Base-by-base conservation (phyloP, 2,797 vertebrate genomes). In the Simalia tracyae region DNA sequence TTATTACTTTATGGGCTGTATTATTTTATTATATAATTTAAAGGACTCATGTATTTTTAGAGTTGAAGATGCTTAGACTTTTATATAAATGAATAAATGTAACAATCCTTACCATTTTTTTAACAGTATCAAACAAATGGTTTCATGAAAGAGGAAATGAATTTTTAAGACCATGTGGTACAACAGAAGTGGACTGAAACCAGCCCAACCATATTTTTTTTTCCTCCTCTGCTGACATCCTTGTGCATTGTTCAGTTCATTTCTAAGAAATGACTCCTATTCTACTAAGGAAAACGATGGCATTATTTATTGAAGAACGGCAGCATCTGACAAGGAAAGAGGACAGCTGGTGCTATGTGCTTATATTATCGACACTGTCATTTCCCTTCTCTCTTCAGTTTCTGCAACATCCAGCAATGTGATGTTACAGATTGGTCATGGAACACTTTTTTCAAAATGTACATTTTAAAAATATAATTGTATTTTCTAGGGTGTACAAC, bases 91-190 rank as follows among this genome's bases (percentile, higher is more conserved):
- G 19, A 24, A 46, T 81, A 81, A 81, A 24, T 46, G 8, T 24
- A 81, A 0, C 61, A 28, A 2, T 84, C 1, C 84, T 93, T 89
- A 95, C 90, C 60, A 28, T 64, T 61, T 42, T 28, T 96, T 98
- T 94, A 64, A 90, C 97, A 99, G 99, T 99, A 95, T 99, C 99
- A 86, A 99, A 99, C 97, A 99, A 99, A 95, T 99, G 99, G 99
- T 98, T 99, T 96, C 99, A 99, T 0, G 99, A 99, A 97, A 97
- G 99, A 96, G 99, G 99, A 93, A 99, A 99, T n/a, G 99, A 99
- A 95, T 99, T 99, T 97, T 97, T 98, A 96, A 98, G 99, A 96
- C 99, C 98, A 1, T 99, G 99, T 95, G 99, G 99, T 94, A 97
- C 98, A 91, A 99, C 98, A 94, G 98, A 99, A 97, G 98, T 98